Evolutionary conservation across 2,113 vertebrate species (phyloP).

Genomic region (Poeciliopsis occidentalis): DNA sequence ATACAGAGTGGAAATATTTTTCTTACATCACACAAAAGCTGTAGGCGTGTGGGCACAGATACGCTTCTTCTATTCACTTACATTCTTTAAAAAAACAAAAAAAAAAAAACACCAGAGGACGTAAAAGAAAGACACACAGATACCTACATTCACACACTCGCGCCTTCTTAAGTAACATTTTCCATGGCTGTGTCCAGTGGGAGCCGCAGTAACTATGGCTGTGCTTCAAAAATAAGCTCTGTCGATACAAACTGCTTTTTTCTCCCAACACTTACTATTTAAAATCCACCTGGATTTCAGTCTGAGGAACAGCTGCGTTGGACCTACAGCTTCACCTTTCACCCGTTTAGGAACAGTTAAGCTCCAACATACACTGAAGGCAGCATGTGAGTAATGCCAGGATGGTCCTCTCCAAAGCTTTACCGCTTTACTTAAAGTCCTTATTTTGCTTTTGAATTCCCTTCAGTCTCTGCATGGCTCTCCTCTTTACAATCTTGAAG

Average conservation of each 20-base stretch:
- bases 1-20: slow-evolving; percentile 5
- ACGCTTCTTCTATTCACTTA: slow-evolving; percentile 30
- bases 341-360: background rate
- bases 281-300: slow-evolving; percentile 19
- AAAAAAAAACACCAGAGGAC: background rate
- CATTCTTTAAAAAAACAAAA: background rate
- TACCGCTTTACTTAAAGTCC: slow-evolving; percentile 40
- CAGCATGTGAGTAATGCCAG: slow-evolving; percentile 24
- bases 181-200: slow-evolving; percentile 15
- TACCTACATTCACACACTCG: slow-evolving; percentile 3
- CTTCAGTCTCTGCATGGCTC: background rate
- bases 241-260: slow-evolving; percentile 33
- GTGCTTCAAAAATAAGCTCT: slow-evolving; percentile 51
- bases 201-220: slow-evolving; percentile 20
- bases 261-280: background rate
- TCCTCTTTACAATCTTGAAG: slow-evolving; percentile 70
- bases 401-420: slow-evolving; percentile 31
- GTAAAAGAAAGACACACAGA: slow-evolving; percentile 1
- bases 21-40: background rate
- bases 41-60: slow-evolving; percentile 1
- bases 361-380: slow-evolving; percentile 27
- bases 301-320: background rate
- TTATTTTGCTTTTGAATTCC: slow-evolving; percentile 7
- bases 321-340: slow-evolving; percentile 13
- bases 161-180: slow-evolving; percentile 9